These are phyloP conservation scores for Aphelinus atriplicis DNA, from an alignment of 1,140 invertebrate species.

Conservation along the genomic window DNA sequence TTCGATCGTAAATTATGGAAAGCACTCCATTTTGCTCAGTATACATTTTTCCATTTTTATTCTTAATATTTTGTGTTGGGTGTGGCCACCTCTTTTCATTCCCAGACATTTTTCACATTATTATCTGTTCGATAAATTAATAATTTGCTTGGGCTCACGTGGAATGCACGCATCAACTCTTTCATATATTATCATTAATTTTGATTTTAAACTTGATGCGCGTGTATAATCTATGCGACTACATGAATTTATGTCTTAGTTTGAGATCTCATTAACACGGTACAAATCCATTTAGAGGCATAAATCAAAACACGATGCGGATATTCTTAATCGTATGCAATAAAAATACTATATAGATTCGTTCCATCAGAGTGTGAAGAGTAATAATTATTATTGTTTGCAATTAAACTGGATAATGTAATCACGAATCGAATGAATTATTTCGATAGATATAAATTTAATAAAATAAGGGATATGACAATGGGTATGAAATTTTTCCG, in stretches of 20 bases:
- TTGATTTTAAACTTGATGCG: neutral
- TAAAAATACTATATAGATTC: neutral
- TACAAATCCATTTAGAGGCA: constrained; percentile 9
- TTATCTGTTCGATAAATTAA: no score
- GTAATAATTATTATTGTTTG: neutral
- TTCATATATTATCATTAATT: neutral
- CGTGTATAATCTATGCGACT: neutral
- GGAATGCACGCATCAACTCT: neutral
- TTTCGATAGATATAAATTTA: no score
- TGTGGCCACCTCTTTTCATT: no score
- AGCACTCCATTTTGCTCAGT: neutral
- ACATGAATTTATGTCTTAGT: neutral
- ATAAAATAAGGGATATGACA: no score
- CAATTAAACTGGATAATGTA: neutral
- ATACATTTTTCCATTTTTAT: neutral
- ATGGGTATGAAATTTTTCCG: no score
- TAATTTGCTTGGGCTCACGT: no score
- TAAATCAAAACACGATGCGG: constrained; percentile 1
- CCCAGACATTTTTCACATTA: no score
- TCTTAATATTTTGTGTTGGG: no score
- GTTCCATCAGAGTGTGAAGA: neutral
- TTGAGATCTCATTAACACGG: neutral
- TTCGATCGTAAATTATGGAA: constrained; percentile 20
- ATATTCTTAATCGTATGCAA: neutral
- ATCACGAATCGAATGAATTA: no score